A percentile compares a stretch with the other conserved stretches of the same genome.
These are phyloP conservation scores for Epinotia nisella DNA, from an alignment of 2,888 invertebrate genomes.

Conservation along the genomic window DNA sequence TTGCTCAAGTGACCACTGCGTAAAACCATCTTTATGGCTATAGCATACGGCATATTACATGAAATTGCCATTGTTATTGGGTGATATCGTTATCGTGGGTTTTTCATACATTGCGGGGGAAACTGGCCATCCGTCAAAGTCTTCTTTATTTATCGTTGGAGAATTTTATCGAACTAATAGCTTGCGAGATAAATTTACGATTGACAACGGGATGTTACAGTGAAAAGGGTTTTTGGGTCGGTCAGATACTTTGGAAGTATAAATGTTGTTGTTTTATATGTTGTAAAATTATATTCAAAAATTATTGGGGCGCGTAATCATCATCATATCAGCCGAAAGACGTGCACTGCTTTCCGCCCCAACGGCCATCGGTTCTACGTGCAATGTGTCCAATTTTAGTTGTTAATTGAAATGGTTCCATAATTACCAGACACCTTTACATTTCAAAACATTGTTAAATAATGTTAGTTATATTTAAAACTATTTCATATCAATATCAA, in stretches of 20 bases:
- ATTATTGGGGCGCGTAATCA: not conserved
- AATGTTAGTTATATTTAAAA: too few species aligned
- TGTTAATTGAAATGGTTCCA: not conserved
- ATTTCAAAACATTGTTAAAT: too few species aligned
- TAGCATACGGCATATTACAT: slow-evolving; percentile 13
- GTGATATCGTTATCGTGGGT: slow-evolving; percentile 53
- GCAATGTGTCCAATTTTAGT: too few species aligned
- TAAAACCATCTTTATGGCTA: not conserved
- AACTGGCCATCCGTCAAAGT: slow-evolving; percentile 81
- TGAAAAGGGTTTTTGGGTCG: slow-evolving; percentile 70
- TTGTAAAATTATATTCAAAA: not conserved
- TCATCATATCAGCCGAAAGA: too few species aligned
- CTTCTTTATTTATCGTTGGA: slow-evolving; percentile 83
- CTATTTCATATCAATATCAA: too few species aligned
- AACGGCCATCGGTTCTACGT: too few species aligned
- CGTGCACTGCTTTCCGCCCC: too few species aligned
- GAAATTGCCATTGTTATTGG: slow-evolving; percentile 17
- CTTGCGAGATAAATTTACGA: slow-evolving; percentile 81
- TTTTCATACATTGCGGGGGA: slow-evolving; percentile 76
- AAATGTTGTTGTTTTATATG: not conserved
- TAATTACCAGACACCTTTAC: too few species aligned
- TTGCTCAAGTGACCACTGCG: not conserved
- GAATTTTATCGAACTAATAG: slow-evolving; percentile 85
- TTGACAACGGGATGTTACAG: slow-evolving; percentile 71
- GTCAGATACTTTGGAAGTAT: slow-evolving; percentile 33